Evolutionary conservation across 2,113 vertebrate species (phyloP), one percentile per base, ranked within the genome.

Genomic region (Oxyruncus cristatus): DNA sequence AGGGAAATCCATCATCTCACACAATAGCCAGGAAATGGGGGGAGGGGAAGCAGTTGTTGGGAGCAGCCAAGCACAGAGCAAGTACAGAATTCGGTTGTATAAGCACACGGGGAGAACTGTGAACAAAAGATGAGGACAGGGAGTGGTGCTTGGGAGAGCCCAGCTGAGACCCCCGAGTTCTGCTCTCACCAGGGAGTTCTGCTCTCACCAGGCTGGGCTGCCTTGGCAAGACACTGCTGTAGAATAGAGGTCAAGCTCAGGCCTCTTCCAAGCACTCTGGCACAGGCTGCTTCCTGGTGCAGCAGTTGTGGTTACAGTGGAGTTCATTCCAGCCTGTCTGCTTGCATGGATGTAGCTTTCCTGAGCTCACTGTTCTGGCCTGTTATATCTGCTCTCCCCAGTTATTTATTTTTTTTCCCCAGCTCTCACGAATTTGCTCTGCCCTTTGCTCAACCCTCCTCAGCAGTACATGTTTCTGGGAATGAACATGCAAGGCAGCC

Each of bases 1-100:
- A 91, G 76, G 81, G 88, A 91, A 96, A 97, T 96, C 88, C 88
- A 96, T 96, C 92, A 96, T 97, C 85, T 87, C 46, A 16, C 30
- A 84, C 73, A 96, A 96, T 93, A 49, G 80, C 80, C 90, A 96
- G 95, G 85, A 95, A 96, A 56, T 24, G 5, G 83, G 92, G 70
- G 91, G 77, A 95, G 91, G 95, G 87, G 65, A 65, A 52, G 67
- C 81, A 39, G 84, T 96, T 72, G 89, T 73, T 91, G 67, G 66
- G 79, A 88, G 91, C 96, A 96, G 92, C 79, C 85, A 94, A 95
- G 95, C 93, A 91, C 77, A 66, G 81, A 94, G 65, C 46, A 70
- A 91, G 63, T 50, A 41, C 18, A 75, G 78, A 88, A 89, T 94
- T 95, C 19, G 66, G 32, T 14, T 26, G 20, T 53, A 9, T 56